A percentile compares a stretch with the other conserved stretches of the same genome.
Evolutionary conservation across 2,113 vertebrate genomes (phyloP).

Genomic region (Apus apus): DNA sequence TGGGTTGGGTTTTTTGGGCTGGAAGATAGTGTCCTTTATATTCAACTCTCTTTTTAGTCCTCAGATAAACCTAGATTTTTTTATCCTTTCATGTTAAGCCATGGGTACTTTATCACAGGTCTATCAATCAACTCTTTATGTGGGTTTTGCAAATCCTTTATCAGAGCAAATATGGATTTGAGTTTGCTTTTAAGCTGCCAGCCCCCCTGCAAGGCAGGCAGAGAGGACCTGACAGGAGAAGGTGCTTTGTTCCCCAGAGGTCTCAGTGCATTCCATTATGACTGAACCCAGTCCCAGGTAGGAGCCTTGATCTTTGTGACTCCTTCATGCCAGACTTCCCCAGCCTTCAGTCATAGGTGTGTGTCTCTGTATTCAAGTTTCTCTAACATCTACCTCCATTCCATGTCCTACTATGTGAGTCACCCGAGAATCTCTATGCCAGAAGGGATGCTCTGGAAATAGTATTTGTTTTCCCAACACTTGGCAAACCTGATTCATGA

Average conservation of each 20-base stretch:
- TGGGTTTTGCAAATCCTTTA: neutral
- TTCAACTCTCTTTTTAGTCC: neutral
- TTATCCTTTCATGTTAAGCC: neutral
- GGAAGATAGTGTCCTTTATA: neutral
- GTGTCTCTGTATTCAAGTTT: neutral
- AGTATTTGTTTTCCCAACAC: neutral
- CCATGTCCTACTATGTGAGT: accelerated
- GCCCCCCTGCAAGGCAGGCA: accelerated
- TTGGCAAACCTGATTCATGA: neutral
- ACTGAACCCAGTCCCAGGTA: neutral
- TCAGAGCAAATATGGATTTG: neutral
- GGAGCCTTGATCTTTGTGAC: neutral
- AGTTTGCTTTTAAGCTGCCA: neutral
- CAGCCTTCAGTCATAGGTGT: neutral
- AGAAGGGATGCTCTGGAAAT: neutral
- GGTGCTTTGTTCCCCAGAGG: neutral
- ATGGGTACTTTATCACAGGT: neutral
- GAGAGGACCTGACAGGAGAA: neutral
- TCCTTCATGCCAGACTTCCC: neutral
- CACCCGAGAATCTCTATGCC: neutral
- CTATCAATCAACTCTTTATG: neutral
- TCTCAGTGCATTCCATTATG: accelerated
- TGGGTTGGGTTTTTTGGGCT: neutral
- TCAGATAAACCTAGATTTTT: neutral
- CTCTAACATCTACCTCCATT: neutral